These are phyloP conservation scores for Pterobdella sp. DNA, from an alignment of 2,888 invertebrate genomes.

Conservation along the genomic window DNA sequence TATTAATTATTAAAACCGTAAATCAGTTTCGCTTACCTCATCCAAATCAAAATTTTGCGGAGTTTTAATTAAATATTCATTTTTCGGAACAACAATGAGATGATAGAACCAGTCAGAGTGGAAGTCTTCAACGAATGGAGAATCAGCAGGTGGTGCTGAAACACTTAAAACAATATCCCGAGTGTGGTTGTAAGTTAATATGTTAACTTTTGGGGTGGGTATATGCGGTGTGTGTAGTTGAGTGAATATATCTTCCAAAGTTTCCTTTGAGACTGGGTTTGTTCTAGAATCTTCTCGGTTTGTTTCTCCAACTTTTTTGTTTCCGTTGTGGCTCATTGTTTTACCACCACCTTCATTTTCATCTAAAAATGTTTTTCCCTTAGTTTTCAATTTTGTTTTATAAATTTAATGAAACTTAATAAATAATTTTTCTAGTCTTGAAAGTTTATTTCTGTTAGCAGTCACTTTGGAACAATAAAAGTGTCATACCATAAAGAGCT, in stretches of 20 bases:
- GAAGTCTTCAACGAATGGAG: background rate
- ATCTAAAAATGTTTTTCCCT: too few relatives aligned
- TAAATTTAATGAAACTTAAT: too few relatives aligned
- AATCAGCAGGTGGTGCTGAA: background rate
- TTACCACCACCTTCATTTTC: too few relatives aligned
- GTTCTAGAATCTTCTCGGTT: too few relatives aligned
- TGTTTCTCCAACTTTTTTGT: too few relatives aligned
- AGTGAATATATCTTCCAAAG: background rate
- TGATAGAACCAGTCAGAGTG: background rate
- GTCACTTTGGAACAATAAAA: too few relatives aligned
- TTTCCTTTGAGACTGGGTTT: background rate
- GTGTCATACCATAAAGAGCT: too few relatives aligned
- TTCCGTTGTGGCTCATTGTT: too few relatives aligned
- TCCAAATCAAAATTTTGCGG: background rate
- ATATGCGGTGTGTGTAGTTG: background rate
- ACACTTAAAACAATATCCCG: background rate
- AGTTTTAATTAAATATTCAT: background rate
- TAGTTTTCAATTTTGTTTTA: too few relatives aligned
- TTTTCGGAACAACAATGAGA: background rate
- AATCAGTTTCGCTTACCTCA: background rate
- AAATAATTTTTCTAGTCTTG: too few relatives aligned
- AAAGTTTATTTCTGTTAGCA: too few relatives aligned
- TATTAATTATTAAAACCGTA: too few relatives aligned
- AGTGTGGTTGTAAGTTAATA: background rate
- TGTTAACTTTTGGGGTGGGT: background rate